A percentile compares a stretch with the other conserved stretches of the same genome.
phyloP scores from a whole-genome alignment of 2,888 invertebrate genomes.

The Phorcus lineatus region DNA sequence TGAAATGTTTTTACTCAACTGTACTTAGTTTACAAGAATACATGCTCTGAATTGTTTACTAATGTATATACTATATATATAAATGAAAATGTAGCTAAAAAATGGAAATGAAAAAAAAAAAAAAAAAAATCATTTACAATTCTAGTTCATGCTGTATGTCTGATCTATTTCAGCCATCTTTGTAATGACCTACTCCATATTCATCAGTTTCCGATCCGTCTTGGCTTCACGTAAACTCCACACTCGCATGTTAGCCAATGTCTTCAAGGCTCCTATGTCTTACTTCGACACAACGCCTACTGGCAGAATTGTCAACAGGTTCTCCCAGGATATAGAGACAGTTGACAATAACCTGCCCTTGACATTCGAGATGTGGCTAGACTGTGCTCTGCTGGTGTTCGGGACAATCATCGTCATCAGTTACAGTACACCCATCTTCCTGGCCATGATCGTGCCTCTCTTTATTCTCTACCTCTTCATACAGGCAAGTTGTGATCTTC shows the following conservation, averaged over 20 bases:
- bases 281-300: constrained; percentile 77
- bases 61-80: too few species aligned
- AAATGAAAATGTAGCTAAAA: too few species aligned
- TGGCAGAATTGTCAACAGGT: constrained; percentile 75
- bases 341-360: constrained; percentile 64
- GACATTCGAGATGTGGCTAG: constrained; percentile 48
- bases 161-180: constrained; percentile 46
- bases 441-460: constrained; percentile 55
- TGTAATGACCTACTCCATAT: constrained; percentile 50
- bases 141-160: neutral
- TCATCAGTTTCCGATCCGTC: constrained; percentile 72
- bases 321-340: constrained; percentile 65
- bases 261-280: constrained; percentile 73
- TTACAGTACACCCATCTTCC: constrained; percentile 60
- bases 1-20: too few species aligned
- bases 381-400: constrained; percentile 42
- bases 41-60: too few species aligned
- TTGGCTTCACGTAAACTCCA: constrained; percentile 63
- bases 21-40: too few species aligned
- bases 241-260: constrained; percentile 61
- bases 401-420: constrained; percentile 57
- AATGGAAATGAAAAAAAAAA: too few species aligned
- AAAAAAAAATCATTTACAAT: too few species aligned
- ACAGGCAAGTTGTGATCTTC: constrained; percentile 50
- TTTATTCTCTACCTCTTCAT: constrained; percentile 55